Conservation (phyloP, 2,797 vertebrate genomes). For the Streptopelia turtur region DNA sequence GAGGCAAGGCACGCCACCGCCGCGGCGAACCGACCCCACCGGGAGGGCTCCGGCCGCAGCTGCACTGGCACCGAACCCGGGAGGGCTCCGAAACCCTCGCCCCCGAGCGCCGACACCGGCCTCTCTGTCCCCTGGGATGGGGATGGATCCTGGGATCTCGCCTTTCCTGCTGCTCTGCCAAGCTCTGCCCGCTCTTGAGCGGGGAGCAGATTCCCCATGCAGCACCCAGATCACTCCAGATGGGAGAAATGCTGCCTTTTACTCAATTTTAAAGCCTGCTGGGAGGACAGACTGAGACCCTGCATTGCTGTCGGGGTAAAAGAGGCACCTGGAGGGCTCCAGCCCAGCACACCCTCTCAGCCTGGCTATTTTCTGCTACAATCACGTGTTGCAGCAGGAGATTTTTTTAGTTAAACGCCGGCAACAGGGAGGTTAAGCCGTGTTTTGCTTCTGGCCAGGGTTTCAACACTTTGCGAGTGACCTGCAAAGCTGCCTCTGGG, state of each 20-base stretch:
- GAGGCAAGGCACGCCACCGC: constrained; percentile 35
- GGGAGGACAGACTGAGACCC: neutral
- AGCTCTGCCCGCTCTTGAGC: neutral
- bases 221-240: neutral
- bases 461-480: neutral
- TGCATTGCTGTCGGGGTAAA: rapidly evolving
- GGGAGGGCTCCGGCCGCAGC: constrained; percentile 27
- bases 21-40: constrained; percentile 31
- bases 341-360: neutral
- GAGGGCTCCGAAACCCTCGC: neutral
- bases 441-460: neutral
- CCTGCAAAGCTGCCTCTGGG: neutral
- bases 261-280: neutral
- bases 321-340: neutral
- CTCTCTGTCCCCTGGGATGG: neutral
- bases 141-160: neutral
- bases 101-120: neutral
- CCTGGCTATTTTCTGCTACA: neutral
- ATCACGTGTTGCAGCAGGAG: neutral
- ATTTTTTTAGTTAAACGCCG: neutral
- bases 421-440: rapidly evolving
- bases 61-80: neutral
- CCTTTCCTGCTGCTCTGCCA: neutral
- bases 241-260: neutral
- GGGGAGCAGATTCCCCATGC: neutral